Evolutionary conservation across 2,113 vertebrate species (phyloP), one percentile per base, ranked within the genome.

Genomic region (Tiliqua scincoides): DNA sequence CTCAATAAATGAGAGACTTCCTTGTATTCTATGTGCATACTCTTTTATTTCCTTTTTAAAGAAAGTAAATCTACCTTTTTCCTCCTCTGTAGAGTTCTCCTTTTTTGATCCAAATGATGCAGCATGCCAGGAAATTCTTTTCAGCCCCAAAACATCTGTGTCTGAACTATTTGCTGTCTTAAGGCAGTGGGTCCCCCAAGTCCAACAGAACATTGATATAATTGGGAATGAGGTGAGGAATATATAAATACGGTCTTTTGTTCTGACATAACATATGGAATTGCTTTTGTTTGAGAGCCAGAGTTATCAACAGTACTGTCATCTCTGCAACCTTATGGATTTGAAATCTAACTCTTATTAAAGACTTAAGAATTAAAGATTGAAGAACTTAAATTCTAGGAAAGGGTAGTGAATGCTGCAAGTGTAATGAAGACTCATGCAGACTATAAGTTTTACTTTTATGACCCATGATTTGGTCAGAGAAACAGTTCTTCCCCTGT

Each of bases 151-250:
- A 94, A 99, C 99, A 73, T 98, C 98, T 15, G 97, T 99, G 77
- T 97, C 98, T 1, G 98, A 99, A 95, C 96, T 99, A 90, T 99
- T 99, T 89, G 99, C 99, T 48, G 97, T 99, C 84, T 97, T 99
- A 91, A 97, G 99, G 83, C 99, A 99, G 74, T 99, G 99, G 99
- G 99, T 99, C 87, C 99, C 99, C 27, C 99, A 99, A 93, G 99
- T 99, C 79, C 99, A 99, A 96, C 98, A 98, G 93, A 98, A 98
- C 92, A 98, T 99, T 12, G 94, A 97, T 88, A 77, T 98, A 48
- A 99, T 99, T 85, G 98, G 99, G 82, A 98, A 97, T 65, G 98
- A 99, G 99, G 99, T 99, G 89, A 97, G 91, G 17, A 25, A 18
- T 32, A 57, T 57, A 57, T 12, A 57, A 57, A 57, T 57, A 57